phyloP scores from a whole-genome alignment of 2,888 invertebrate genomes.

The Lasioglossum zephyrum region DNA sequence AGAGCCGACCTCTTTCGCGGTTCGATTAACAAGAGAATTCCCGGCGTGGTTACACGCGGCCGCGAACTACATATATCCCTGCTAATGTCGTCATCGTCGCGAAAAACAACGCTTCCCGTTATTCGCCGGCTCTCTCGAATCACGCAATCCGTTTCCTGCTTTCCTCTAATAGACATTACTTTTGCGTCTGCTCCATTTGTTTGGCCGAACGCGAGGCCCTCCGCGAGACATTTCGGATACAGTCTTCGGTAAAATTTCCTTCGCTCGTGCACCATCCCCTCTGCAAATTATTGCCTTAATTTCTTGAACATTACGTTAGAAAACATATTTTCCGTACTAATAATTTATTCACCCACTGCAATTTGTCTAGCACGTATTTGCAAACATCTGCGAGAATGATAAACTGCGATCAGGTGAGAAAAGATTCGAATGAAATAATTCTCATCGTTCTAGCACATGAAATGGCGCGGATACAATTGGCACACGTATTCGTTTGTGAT shows the following conservation, averaged over 20 bases:
- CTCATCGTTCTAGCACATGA: no score
- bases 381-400: background rate
- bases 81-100: constrained; percentile 43
- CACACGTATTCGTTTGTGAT: background rate
- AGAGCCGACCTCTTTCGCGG: constrained; percentile 56
- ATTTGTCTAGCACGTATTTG: background rate
- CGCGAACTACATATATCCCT: constrained; percentile 34
- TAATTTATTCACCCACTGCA: background rate
- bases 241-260: background rate
- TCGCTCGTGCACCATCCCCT: background rate
- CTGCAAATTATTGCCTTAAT: no score
- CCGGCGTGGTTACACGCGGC: constrained; percentile 8
- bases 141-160: background rate
- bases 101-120: constrained; percentile 15
- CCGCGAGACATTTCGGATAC: background rate
- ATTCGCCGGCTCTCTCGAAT: background rate
- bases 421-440: background rate
- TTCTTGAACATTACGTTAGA: background rate
- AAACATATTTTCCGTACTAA: background rate
- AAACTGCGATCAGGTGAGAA: background rate
- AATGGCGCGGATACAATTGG: no score
- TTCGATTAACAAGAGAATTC: constrained; percentile 55
- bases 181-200: background rate
- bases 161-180: background rate
- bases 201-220: background rate